Conservation (phyloP, 2,797 vertebrate species). For the Morelia viridis region DNA sequence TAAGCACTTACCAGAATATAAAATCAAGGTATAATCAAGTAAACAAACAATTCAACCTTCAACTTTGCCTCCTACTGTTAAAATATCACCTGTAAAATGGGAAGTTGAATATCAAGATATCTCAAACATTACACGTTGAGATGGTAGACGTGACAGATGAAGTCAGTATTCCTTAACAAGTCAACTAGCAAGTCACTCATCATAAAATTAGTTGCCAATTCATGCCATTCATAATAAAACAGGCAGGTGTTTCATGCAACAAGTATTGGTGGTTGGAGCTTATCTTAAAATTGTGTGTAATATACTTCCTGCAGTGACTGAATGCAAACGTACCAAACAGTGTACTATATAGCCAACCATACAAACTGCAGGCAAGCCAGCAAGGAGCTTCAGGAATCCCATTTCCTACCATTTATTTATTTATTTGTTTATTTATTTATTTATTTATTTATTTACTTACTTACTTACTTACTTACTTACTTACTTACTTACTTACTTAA, state of each 20-base stretch:
- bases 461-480: too few relatives aligned
- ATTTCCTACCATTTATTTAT: neutral
- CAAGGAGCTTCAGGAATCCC: neutral
- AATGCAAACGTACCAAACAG: neutral
- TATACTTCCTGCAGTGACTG: neutral
- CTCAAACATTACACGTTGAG: neutral
- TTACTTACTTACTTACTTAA: too few relatives aligned
- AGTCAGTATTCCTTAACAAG: neutral
- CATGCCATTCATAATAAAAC: too few relatives aligned
- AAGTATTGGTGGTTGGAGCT: too few relatives aligned
- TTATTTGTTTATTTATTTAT: too few relatives aligned
- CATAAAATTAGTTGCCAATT: too few relatives aligned
- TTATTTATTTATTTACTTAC: too few relatives aligned
- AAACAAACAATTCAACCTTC: neutral
- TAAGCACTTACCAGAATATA: too few relatives aligned
- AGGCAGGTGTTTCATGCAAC: too few relatives aligned
- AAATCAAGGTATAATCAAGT: neutral
- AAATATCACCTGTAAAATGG: neutral
- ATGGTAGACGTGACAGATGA: neutral
- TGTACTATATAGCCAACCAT: neutral
- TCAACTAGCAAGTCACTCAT: neutral
- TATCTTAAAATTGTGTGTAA: neutral
- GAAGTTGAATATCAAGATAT: neutral
- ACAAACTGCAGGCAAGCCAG: neutral
- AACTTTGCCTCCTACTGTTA: neutral